Evolutionary conservation across 2,113 vertebrate species (phyloP).

Genomic region (Pseudopipra pipra): DNA sequence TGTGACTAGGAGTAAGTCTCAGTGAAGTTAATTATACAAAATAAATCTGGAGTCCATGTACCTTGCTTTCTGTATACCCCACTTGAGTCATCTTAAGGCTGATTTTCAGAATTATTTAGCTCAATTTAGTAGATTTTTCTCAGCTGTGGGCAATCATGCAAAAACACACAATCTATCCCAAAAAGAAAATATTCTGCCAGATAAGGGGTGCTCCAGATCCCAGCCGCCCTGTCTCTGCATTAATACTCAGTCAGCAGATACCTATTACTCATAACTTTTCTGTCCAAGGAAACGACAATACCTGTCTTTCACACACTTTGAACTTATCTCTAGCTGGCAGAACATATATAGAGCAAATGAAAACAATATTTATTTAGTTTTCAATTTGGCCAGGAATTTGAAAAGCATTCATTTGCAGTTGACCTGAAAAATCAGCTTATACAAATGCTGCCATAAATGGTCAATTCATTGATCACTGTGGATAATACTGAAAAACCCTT

Average conservation of each 20-base stretch:
- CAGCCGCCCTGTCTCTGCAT: background rate
- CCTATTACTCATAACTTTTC: background rate
- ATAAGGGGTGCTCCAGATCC: background rate
- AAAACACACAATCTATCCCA: background rate
- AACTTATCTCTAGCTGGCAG: background rate
- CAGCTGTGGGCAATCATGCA: background rate
- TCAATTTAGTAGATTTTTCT: background rate
- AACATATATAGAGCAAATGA: background rate
- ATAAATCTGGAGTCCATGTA: background rate
- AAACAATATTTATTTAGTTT: background rate
- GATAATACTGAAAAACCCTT: background rate
- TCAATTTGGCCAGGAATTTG: background rate
- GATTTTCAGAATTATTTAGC: background rate
- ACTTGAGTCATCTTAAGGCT: background rate
- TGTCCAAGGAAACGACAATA: background rate
- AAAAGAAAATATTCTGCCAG: background rate
- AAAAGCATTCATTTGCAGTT: background rate
- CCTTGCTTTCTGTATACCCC: background rate
- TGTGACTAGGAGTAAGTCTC: background rate
- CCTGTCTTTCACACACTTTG: background rate
- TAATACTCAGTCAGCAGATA: background rate
- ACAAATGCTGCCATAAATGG: background rate
- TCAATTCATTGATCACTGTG: background rate
- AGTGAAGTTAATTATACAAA: background rate
- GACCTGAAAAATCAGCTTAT: background rate